Evolutionary conservation across 2,113 vertebrate genomes (phyloP).

Genomic region (Cairina moschata): DNA sequence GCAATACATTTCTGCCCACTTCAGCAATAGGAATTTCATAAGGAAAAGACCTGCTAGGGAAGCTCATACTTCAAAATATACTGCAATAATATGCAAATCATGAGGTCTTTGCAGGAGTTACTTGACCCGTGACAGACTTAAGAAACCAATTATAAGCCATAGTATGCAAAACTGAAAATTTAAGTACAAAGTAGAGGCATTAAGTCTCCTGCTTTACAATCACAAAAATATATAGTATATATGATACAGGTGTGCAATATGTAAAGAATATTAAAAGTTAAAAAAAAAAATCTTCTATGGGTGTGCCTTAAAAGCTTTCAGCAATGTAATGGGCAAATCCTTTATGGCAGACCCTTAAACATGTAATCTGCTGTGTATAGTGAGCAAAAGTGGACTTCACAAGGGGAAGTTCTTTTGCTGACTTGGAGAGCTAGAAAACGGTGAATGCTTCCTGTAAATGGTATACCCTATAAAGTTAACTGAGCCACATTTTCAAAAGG

Average conservation of each 20-base stretch:
- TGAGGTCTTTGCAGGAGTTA: not conserved
- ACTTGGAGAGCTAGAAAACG: not conserved
- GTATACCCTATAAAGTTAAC: not conserved
- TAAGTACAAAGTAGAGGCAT: not conserved
- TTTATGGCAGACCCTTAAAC: not conserved
- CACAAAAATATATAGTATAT: not conserved
- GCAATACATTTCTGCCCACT: not conserved
- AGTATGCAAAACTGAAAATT: not conserved
- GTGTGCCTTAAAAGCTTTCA: conserved; percentile 44
- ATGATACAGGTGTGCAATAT: not conserved
- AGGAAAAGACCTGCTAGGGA: not conserved
- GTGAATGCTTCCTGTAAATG: not conserved
- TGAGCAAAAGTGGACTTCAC: not conserved
- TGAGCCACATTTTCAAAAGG: not conserved
- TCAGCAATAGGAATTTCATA: not conserved
- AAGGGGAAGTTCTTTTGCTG: not conserved
- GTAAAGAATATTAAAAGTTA: not conserved
- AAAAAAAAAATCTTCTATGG: not conserved
- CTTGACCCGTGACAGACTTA: not conserved
- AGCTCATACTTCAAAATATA: not conserved
- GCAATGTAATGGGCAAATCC: not conserved
- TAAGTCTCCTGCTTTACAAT: not conserved
- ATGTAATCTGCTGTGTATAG: not conserved
- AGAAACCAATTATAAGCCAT: not conserved
- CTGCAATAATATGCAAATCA: conserved; percentile 5